Evolutionary conservation across 2,113 vertebrate species (phyloP), one percentile per base, ranked within the genome.

Genomic region (Sphaerodactylus townsendi): DNA sequence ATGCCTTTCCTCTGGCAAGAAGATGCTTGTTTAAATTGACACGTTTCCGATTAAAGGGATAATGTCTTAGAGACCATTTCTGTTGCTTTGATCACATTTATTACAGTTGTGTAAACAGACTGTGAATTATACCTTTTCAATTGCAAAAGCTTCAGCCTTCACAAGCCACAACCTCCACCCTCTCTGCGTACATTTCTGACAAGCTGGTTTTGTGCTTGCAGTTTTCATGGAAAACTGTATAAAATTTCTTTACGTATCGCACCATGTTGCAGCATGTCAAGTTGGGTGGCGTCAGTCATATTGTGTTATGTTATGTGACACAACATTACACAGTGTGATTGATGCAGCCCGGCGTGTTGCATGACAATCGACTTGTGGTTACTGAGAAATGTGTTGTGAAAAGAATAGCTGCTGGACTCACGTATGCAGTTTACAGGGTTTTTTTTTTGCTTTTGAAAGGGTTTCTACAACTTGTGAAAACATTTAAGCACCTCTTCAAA

Each of bases 281-380:
- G 28, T 33, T 78, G 87, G 69, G 56, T 81, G 41, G 56, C 86
- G 79, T 53, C 85, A 87, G 81, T 92, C 88, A 86, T 85, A 90
- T 35, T 88, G 59, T 77, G 64, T 72, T 46, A 2, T 74, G 77
- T 50, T 53, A 65, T 86, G 37, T 68, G 76, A 91, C 85, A 90
- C 64, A 88, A 72, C 84, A 81, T 80, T 88, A 78, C 81, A 59
- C 62, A 73, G 69, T 30, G 33, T 75, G 83, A 83, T 9, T 65
- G 84, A 77, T 81, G 59, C 85, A 82, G 65, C 41, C 33, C 9
- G 39, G 79, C 68, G 7, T 13, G 73, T 15, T 78, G 19, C 46
- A 72, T 79, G 80, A 69, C 44, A 64, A 82, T 35, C 65, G 76
- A 77, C 15, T 83, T 77, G 37, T 10, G 66, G 33, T 37, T 30